A percentile compares a stretch with the other conserved stretches of the same genome.
These are phyloP conservation scores for Iguana delicatissima DNA, from an alignment of 2,797 vertebrate species.

Conservation along the genomic window DNA sequence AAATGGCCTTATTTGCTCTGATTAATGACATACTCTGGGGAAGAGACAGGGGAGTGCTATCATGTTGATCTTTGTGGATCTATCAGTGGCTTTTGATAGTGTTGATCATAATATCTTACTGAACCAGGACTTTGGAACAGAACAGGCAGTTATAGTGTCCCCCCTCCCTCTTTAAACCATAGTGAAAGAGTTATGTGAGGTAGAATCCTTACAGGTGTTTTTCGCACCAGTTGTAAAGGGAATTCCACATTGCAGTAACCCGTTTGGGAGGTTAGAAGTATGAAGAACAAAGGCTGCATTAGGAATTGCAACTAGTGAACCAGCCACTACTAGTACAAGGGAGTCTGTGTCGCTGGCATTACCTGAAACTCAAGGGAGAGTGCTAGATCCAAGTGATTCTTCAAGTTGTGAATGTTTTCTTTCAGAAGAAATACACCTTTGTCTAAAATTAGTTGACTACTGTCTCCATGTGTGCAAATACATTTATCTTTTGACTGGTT, in stretches of 20 bases:
- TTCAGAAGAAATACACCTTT: background rate
- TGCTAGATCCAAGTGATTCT: too few species aligned
- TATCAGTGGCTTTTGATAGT: too few species aligned
- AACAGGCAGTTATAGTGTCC: too few species aligned
- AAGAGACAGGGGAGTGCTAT: too few species aligned
- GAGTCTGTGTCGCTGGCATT: background rate
- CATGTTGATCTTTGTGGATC: too few species aligned
- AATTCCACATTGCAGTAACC: background rate
- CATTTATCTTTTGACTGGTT: background rate
- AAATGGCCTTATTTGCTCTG: too few species aligned
- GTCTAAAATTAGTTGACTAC: background rate
- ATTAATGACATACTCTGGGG: too few species aligned
- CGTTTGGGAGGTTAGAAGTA: background rate
- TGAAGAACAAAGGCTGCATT: background rate
- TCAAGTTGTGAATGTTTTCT: background rate
- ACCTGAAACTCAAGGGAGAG: background rate
- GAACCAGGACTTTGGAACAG: too few species aligned
- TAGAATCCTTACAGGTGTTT: slow-evolving; percentile 2
- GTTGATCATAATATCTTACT: too few species aligned
- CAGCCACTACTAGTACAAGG: background rate
- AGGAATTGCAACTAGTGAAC: background rate
- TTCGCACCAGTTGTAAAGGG: background rate
- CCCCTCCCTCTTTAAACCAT: too few species aligned
- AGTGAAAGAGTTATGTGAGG: background rate
- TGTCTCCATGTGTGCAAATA: background rate